A percentile compares a stretch with the other conserved stretches of the same genome.
Evolutionary conservation across 2,888 invertebrate species (phyloP).

Genomic region (Rugalucina vietnamica): DNA sequence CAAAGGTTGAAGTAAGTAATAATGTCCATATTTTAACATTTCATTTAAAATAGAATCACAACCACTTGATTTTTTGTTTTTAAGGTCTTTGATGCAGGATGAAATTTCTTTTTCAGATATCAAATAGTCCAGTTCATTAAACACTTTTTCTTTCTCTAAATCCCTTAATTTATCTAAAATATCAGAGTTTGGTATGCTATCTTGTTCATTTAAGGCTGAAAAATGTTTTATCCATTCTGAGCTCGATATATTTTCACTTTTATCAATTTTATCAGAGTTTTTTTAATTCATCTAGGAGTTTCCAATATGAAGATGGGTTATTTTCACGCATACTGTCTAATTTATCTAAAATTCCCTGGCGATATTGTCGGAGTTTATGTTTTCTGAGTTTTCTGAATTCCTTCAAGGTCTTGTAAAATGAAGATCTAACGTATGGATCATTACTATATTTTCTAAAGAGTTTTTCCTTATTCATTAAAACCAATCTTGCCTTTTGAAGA

Average conservation of each 20-base stretch:
- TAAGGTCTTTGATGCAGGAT: neutral
- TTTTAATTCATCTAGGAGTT: neutral
- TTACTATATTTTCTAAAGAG: neutral
- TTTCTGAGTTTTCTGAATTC: neutral
- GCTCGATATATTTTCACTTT: neutral
- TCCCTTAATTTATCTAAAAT: neutral
- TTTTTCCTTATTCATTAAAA: neutral
- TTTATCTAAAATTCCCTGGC: neutral
- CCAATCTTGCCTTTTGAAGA: neutral
- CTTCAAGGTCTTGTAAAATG: too few species aligned
- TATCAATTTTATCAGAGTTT: neutral
- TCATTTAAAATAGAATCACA: conserved; percentile 3
- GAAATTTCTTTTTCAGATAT: neutral
- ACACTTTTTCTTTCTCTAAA: neutral
- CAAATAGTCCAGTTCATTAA: neutral
- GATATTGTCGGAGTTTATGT: neutral
- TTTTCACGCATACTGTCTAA: neutral
- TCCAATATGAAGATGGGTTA: neutral
- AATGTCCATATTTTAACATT: conserved; percentile 11
- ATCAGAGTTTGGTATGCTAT: neutral
- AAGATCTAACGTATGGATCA: neutral
- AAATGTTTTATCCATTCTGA: neutral
- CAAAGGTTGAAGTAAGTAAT: neutral
- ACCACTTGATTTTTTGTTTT: conserved; percentile 11
- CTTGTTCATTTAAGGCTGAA: neutral